Base-by-base conservation (phyloP, 2,113 vertebrate species). In the Damaliscus lunatus region DNA sequence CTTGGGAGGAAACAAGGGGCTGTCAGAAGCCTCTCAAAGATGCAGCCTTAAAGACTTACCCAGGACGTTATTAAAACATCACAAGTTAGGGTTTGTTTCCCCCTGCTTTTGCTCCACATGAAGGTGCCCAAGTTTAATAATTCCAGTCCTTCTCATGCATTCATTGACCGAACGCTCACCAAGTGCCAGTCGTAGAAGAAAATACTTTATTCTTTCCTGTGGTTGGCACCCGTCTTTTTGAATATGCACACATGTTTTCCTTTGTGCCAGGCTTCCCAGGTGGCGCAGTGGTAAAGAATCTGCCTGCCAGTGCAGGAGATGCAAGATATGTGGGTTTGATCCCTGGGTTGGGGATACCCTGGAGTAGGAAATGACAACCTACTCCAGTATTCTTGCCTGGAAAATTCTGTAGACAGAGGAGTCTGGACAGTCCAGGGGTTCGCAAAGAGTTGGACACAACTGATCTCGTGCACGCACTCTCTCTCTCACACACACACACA, bases 1-100 rank as follows among this genome's bases (percentile, higher is more conserved):
- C 90, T 89, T 57, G 64, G 50, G 46, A 94, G 78, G 64, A 50
- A 53, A 31, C 46, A 52, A 7, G 59, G 31, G 31, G 9, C 53
- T 71, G 17, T 62, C 33, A 40, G 59, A 74, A 77, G 27, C 25
- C 40, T 88, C 50, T 16, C 59, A 55, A 33, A 82, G 83, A 85
- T 36, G 60, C 29, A 64, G 0, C 64, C 60, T 60, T 25, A 33
- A 74, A 95, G 91, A 64, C 48, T 80, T 84, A 67, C 12, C 48
- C 17, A 19, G 48, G 21, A 82, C 8, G 6, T 80, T 82, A 82
- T 80, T 87, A 40, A 89, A 89, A 53, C 43, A 80, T n/a, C 81
- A 60, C 17, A 48, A 48, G 36, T 92, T 96, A 15, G 4, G 3
- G n/a, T 78, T 96, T 83, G 59, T 77, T 95, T 87, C 21, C 21